Percentiles rank a stretch among this genome's conserved stretches.
phyloP scores from a whole-genome alignment of 2,888 invertebrate species.

The Cheilosia scutellata region DNA sequence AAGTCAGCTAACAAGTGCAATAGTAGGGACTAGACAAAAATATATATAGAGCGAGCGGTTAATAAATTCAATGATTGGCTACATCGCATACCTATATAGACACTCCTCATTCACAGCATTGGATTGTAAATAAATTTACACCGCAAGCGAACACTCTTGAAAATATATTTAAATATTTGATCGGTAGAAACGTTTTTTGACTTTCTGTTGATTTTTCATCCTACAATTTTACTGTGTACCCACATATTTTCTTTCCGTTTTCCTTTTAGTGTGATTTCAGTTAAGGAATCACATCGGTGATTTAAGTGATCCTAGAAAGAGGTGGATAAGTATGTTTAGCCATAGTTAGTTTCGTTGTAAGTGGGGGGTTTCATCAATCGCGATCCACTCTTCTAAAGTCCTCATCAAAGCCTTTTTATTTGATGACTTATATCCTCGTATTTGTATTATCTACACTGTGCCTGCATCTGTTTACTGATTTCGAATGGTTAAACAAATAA shows the following conservation, averaged over 20 bases:
- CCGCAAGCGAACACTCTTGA: conserved; percentile 37
- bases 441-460: neutral
- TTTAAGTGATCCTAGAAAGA: too few relatives aligned
- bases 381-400: too few relatives aligned
- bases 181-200: conserved; percentile 40
- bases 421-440: too few relatives aligned
- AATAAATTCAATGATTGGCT: conserved; percentile 12
- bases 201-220: conserved; percentile 12
- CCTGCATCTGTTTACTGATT: conserved; percentile 19
- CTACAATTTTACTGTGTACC: too few relatives aligned
- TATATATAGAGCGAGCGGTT: neutral
- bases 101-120: conserved; percentile 9
- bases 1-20: too few relatives aligned
- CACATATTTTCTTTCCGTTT: neutral
- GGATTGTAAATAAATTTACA: conserved; percentile 44
- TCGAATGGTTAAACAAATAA: conserved; percentile 47
- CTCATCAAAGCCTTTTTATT: too few relatives aligned
- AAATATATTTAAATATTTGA: conserved; percentile 49
- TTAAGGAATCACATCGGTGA: too few relatives aligned
- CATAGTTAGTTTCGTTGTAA: too few relatives aligned
- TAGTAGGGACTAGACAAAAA: too few relatives aligned
- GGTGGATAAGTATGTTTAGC: too few relatives aligned
- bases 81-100: conserved; percentile 1
- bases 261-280: too few relatives aligned
- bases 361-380: too few relatives aligned